phyloP scores from a whole-genome alignment of 2,113 vertebrate species.

The Dasyprocta punctata region DNA sequence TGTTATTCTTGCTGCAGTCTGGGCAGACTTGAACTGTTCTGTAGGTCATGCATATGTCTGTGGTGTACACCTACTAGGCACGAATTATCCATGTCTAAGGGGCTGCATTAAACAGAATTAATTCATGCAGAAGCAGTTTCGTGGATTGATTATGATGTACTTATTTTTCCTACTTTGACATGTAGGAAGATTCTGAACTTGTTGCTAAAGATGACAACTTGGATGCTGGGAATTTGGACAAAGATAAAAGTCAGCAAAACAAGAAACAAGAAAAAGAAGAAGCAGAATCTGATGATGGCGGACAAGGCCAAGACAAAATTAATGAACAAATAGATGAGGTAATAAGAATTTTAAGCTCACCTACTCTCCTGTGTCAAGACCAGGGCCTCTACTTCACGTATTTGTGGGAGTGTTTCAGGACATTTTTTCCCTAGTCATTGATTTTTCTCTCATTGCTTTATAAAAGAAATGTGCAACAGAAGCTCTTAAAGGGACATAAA shows the following conservation, averaged over 20 bases:
- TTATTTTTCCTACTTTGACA: background rate
- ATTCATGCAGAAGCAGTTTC: background rate
- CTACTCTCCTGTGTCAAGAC: background rate
- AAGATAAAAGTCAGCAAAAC: constrained; percentile 89
- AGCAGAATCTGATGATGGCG: constrained; percentile 76
- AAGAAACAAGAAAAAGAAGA: constrained; percentile 85
- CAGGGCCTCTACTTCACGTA: background rate
- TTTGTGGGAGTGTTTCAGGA: background rate
- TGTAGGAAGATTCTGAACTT: constrained; percentile 93
- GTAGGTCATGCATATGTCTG: background rate
- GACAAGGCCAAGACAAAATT: constrained; percentile 89
- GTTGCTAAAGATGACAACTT: constrained; percentile 96
- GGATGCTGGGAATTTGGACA: constrained; percentile 88
- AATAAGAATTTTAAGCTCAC: constrained; percentile 20
- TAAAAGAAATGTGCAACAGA: background rate
- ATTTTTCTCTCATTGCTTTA: background rate
- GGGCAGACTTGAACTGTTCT: background rate
- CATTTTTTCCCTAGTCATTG: background rate
- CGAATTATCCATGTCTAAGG: background rate
- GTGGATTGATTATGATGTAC: background rate
- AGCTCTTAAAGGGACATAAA: background rate
- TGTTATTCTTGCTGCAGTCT: background rate
- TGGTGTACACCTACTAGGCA: background rate
- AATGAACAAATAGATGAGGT: constrained; percentile 97
- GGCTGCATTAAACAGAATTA: background rate